phyloP scores from a whole-genome alignment of 2,888 invertebrate species.

The Blera fallax region DNA sequence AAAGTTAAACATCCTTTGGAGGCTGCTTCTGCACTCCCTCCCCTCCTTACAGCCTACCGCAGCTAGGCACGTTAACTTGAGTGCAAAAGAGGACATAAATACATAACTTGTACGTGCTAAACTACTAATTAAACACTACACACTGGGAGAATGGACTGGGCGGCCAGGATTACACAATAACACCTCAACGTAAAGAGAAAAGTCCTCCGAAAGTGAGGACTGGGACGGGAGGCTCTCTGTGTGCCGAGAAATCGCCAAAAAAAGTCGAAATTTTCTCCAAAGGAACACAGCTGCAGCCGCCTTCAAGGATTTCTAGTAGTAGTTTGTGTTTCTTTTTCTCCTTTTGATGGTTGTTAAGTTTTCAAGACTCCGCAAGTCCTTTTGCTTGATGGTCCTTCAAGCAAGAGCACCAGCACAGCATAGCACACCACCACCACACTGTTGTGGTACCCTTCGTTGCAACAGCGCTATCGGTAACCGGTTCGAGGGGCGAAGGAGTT shows the following conservation, averaged over 20 bases:
- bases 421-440: not conserved
- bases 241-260: not conserved
- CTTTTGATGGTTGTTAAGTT: slow-evolving; percentile 41
- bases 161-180: slow-evolving; percentile 29
- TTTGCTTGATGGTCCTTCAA: slow-evolving; percentile 24
- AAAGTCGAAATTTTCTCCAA: not conserved
- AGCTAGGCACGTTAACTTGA: not conserved
- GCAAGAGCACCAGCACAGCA: slow-evolving; percentile 1
- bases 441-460: not conserved
- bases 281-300: not conserved
- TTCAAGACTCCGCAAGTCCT: slow-evolving; percentile 55
- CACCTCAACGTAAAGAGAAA: not conserved
- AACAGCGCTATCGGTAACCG: no score
- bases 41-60: not conserved
- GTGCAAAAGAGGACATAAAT: slow-evolving; percentile 19
- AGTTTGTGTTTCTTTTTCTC: slow-evolving; percentile 24
- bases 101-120: slow-evolving; percentile 50
- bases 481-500: no score
- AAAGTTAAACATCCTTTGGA: slow-evolving; percentile 43
- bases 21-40: not conserved
- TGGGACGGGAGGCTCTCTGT: not conserved
- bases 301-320: slow-evolving; percentile 18
- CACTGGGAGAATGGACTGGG: not conserved
- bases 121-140: slow-evolving; percentile 67
- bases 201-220: not conserved